Percentiles rank a stretch among this genome's conserved stretches.
Evolutionary conservation across 2,113 vertebrate species (phyloP).

Genomic region (Australoheros scitulus): DNA sequence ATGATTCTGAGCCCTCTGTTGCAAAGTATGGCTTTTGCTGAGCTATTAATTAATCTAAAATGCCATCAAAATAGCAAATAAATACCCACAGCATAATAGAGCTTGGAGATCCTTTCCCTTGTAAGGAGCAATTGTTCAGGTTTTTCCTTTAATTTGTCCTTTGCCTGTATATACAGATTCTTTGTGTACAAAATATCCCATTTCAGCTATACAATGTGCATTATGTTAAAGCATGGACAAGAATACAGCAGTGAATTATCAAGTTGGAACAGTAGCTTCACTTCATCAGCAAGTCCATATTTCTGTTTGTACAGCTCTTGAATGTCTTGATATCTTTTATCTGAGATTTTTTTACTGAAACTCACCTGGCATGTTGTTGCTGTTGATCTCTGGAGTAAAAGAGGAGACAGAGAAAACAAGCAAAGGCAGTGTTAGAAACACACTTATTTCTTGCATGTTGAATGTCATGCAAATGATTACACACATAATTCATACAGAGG

Average conservation of each 20-base stretch:
- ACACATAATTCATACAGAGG: conserved; percentile 75
- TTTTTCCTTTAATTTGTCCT: background rate
- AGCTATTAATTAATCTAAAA: too few species aligned
- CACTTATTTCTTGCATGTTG: conserved; percentile 89
- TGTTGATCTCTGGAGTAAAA: conserved; percentile 84
- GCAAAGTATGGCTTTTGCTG: too few species aligned
- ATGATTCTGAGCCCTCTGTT: too few species aligned
- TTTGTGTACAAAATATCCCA: background rate
- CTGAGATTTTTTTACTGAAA: conserved; percentile 48
- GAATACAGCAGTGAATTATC: background rate
- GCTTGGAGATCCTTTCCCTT: too few species aligned
- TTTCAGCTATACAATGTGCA: background rate
- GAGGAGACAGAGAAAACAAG: conserved; percentile 73
- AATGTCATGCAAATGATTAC: conserved; percentile 77
- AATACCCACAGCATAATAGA: too few species aligned
- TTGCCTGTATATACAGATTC: background rate
- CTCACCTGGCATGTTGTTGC: conserved; percentile 92
- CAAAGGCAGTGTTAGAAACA: conserved; percentile 69
- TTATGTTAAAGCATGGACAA: background rate
- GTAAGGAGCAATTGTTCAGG: too few species aligned
- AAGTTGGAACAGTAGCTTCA: background rate
- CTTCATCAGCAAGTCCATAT: background rate
- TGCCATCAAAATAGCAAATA: too few species aligned
- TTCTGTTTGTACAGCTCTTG: background rate
- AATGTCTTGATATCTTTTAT: background rate